Conservation (phyloP, 2,113 vertebrate species). For the Melanerpes aurifrons region DNA sequence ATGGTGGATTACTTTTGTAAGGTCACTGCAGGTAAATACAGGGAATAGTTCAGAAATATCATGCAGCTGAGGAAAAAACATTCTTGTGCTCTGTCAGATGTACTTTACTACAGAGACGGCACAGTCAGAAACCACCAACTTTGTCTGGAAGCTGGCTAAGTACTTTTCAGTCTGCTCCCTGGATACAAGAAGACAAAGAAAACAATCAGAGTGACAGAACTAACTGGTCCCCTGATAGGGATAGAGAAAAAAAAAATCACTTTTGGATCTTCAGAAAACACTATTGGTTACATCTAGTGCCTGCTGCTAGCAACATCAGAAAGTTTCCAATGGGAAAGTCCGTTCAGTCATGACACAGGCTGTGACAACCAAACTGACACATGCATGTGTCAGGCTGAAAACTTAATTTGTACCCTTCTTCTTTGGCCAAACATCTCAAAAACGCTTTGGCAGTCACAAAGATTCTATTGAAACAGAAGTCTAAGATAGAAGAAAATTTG, state of each 20-base stretch:
- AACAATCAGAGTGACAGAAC: rapidly evolving
- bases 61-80: neutral
- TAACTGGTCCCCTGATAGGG: neutral
- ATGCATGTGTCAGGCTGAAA: neutral
- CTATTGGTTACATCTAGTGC: neutral
- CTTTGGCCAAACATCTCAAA: neutral
- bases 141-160: neutral
- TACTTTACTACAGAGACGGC: neutral
- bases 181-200: neutral
- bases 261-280: neutral
- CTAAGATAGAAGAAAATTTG: neutral
- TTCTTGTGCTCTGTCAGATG: neutral
- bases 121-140: neutral
- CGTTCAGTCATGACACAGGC: rapidly evolving
- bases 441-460: neutral
- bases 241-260: neutral
- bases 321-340: neutral
- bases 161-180: neutral
- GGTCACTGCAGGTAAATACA: conserved; percentile 8
- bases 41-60: neutral
- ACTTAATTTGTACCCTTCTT: neutral
- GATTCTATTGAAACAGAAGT: neutral
- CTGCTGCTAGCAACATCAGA: neutral
- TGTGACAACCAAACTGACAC: neutral
- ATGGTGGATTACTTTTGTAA: neutral